Evolutionary conservation across 2,888 invertebrate genomes (phyloP).

Genomic region (Scelioninae gen. 1): DNA sequence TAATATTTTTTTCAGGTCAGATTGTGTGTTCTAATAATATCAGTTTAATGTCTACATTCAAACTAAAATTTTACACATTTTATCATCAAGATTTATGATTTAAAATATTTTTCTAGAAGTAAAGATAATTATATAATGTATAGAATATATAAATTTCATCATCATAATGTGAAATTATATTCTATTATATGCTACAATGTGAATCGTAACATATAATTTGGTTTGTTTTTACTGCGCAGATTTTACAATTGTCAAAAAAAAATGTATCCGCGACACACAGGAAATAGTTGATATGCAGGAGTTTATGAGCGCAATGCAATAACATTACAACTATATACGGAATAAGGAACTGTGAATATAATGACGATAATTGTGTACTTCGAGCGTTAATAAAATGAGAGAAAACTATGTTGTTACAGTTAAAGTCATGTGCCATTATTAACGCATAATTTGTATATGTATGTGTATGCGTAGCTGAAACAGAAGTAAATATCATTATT

Average conservation of each 20-base stretch:
- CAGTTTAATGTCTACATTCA: no score
- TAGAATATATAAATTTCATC: no score
- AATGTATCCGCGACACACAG: background rate
- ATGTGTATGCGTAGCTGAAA: background rate
- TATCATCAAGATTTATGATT: no score
- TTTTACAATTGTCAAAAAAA: background rate
- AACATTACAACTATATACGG: conserved; percentile 4
- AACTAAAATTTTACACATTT: no score
- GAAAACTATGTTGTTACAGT: conserved; percentile 5
- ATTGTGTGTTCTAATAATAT: no score
- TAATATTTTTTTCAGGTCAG: no score
- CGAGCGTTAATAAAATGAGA: conserved; percentile 7
- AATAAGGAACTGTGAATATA: background rate
- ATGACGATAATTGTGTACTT: conserved; percentile 6
- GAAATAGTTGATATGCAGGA: conserved; percentile 5
- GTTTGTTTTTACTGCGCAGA: background rate
- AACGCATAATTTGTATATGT: conserved; percentile 9
- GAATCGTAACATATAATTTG: no score
- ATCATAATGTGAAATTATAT: no score
- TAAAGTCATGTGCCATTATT: conserved; percentile 15
- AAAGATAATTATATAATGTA: no score
- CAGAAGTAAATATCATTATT: background rate
- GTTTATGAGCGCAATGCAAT: background rate
- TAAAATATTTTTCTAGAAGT: no score
- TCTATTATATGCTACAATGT: no score